Base-by-base conservation (phyloP, 2,113 vertebrate species). In the Argyrosomus japonicus region DNA sequence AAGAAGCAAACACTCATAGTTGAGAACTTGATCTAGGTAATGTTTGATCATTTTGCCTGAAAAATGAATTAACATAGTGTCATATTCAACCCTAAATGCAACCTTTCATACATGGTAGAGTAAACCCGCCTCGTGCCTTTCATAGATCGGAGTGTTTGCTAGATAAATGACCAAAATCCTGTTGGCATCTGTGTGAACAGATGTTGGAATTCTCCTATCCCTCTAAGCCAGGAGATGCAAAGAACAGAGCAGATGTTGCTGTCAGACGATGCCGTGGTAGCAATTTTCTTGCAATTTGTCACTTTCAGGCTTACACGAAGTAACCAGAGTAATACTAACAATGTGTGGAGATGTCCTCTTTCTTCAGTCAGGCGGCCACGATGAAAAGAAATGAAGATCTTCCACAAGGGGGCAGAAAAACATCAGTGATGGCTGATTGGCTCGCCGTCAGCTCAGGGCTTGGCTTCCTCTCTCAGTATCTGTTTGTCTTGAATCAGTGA, bases 341-440 rank as follows among this genome's bases (percentile, higher is more conserved):
- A 48, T 53, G 27, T 51, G 32, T 61, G 19, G 54, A 70, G 23
- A 57, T 23, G 23, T 6, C 6, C 9, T 53, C 10, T 19, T 56
- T 43, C 5, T 21, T 61, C 8, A 27, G 14, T 70, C 19, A 68
- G 9, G 19, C 50, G 29, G 68, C 21, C 17, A 14, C n/a, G 45
- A 7, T 68, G 23, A 40, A 40, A 40, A 40, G 7, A 40, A 40
- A 40, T 53, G 0, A 8, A 17, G 1, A 19, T 68, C 1, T 3
- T 77, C 87, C 93, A 90, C 89, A 57, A 79, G 93, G 71, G 86
- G 92, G 91, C 90, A 81, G 29, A 75, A 63, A 75, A 70, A 63
- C 61, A 72, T 18, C 75, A 71, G 36, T 13, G 15, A 48, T 77
- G 18, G 12, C 27, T 64, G 6, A 36, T 23, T 4, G 19, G 2